Percentiles rank a stretch among this genome's conserved stretches.
phyloP scores from a whole-genome alignment of 2,888 invertebrate species.

The Sinelater perroti region DNA sequence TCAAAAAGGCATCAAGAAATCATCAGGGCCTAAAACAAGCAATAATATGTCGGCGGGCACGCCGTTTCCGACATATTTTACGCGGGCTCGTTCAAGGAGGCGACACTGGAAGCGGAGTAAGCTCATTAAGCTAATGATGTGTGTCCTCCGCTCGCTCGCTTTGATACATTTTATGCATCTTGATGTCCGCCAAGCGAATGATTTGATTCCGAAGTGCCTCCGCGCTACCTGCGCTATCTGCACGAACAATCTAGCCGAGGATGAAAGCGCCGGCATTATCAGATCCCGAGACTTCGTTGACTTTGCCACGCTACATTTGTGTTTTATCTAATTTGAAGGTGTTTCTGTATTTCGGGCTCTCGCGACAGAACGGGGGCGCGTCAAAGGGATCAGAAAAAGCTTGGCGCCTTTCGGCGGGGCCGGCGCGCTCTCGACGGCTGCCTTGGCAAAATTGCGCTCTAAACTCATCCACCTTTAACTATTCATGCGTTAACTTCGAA shows the following conservation, averaged over 20 bases:
- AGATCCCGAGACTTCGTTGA: slow-evolving; percentile 52
- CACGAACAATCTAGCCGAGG: slow-evolving; percentile 51
- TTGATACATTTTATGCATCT: slow-evolving; percentile 55
- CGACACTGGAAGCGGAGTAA: slow-evolving; percentile 44
- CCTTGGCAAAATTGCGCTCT: neutral
- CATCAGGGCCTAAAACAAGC: slow-evolving; percentile 54
- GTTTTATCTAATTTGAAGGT: slow-evolving; percentile 54
- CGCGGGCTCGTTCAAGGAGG: slow-evolving; percentile 26
- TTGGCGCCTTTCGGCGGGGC: slow-evolving; percentile 8
- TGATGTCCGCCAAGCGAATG: slow-evolving; percentile 55
- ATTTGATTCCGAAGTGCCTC: slow-evolving; percentile 52
- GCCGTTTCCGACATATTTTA: slow-evolving; percentile 49
- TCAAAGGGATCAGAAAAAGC: slow-evolving; percentile 29
- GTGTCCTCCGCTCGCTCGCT: slow-evolving; percentile 49
- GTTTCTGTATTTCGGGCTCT: slow-evolving; percentile 48
- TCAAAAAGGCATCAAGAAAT: slow-evolving; percentile 58
- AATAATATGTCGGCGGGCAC: slow-evolving; percentile 44
- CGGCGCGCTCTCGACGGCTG: neutral
- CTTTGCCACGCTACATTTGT: slow-evolving; percentile 54
- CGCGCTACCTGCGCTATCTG: slow-evolving; percentile 54
- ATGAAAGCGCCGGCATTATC: slow-evolving; percentile 52
- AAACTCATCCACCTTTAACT: neutral
- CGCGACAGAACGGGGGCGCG: slow-evolving; percentile 21
- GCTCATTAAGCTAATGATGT: slow-evolving; percentile 58
- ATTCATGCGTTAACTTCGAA: neutral